Evolutionary conservation across 2,113 vertebrate genomes (phyloP).

Genomic region (Cranoglanis bouderius): DNA sequence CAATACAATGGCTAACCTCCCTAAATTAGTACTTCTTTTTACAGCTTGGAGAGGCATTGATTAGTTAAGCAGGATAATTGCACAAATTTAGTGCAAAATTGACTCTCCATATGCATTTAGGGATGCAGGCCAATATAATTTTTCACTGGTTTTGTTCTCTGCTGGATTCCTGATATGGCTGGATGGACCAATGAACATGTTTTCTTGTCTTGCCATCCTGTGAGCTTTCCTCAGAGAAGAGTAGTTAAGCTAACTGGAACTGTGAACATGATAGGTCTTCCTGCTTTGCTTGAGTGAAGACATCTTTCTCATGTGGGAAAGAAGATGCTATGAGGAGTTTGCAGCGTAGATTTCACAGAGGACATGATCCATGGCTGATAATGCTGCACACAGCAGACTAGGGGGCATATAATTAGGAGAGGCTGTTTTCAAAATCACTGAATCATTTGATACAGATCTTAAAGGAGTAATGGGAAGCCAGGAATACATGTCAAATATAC

Average conservation of each 20-base stretch:
- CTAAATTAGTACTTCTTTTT: slow-evolving; percentile 25
- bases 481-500: not conserved
- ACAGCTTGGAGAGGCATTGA: slow-evolving; percentile 37
- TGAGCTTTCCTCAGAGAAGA: slow-evolving; percentile 1
- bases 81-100: slow-evolving; percentile 45
- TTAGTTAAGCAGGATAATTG: slow-evolving; percentile 46
- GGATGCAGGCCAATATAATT: not conserved
- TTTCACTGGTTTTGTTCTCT: slow-evolving; percentile 14
- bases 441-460: slow-evolving; percentile 12
- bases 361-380: slow-evolving; percentile 15
- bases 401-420: not conserved
- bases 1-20: not conserved
- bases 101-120: slow-evolving; percentile 13
- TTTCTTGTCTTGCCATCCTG: slow-evolving; percentile 26
- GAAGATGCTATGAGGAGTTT: slow-evolving; percentile 1
- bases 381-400: not conserved
- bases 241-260: slow-evolving; percentile 25
- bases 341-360: not conserved
- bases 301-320: not conserved
- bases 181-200: slow-evolving; percentile 11
- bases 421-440: not conserved
- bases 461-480: not conserved
- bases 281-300: slow-evolving; percentile 16
- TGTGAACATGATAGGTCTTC: slow-evolving; percentile 30
- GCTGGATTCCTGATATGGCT: slow-evolving; percentile 5